phyloP scores from a whole-genome alignment of 2,888 invertebrate species.

The Troides oblongomaculatus region DNA sequence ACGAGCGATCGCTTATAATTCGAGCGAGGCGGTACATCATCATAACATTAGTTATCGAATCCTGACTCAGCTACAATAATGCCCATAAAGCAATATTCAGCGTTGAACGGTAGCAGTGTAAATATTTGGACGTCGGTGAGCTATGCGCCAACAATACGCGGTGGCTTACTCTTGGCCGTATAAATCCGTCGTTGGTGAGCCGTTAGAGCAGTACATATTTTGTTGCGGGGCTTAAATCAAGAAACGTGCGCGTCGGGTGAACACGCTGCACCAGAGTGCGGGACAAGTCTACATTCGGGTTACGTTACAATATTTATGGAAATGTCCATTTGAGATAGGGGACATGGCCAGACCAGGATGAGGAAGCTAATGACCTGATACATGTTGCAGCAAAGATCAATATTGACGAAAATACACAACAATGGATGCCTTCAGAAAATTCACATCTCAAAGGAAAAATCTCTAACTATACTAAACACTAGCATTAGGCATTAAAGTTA shows the following conservation, averaged over 20 bases:
- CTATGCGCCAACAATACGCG: conserved; percentile 52
- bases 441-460: too few species aligned
- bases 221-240: conserved; percentile 68
- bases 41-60: conserved; percentile 28
- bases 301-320: too few species aligned
- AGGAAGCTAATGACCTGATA: too few species aligned
- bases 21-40: conserved; percentile 29
- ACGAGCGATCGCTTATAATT: conserved; percentile 36
- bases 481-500: too few species aligned
- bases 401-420: too few species aligned
- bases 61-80: conserved; percentile 35
- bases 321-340: too few species aligned
- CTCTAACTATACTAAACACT: too few species aligned
- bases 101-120: conserved; percentile 41
- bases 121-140: conserved; percentile 63
- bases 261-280: conserved; percentile 30
- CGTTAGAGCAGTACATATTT: conserved; percentile 72
- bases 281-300: not conserved
- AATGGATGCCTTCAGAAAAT: too few species aligned
- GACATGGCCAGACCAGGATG: too few species aligned
- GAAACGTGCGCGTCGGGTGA: conserved; percentile 54
- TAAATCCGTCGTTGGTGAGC: conserved; percentile 66
- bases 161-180: conserved; percentile 60
- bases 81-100: conserved; percentile 41
- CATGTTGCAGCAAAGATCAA: too few species aligned